A percentile compares a stretch with the other conserved stretches of the same genome.
Conservation (phyloP, 2,888 invertebrate genomes). For the Aromia moschata region DNA sequence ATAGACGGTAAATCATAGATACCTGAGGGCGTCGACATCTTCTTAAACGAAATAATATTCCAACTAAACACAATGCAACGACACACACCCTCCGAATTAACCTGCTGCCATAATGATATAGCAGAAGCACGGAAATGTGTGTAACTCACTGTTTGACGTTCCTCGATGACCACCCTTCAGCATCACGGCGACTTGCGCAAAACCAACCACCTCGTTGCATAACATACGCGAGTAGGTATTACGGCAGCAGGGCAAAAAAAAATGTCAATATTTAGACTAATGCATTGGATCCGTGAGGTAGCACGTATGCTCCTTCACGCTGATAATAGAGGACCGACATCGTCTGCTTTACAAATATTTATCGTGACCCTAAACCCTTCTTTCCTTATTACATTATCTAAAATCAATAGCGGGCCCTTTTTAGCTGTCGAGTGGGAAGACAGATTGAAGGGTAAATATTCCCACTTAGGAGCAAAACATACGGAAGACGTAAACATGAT, state of each 20-base stretch:
- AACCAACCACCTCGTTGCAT: conserved; percentile 5
- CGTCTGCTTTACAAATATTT: neutral
- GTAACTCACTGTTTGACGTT: conserved; percentile 1
- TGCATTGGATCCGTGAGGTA: neutral
- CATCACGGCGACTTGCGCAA: conserved; percentile 23
- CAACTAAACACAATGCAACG: conserved; percentile 17
- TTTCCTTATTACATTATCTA: neutral
- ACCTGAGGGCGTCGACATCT: conserved; percentile 8
- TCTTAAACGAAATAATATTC: conserved; percentile 24
- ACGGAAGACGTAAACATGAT: too few relatives aligned
- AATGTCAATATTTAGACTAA: neutral
- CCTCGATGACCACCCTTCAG: conserved; percentile 9
- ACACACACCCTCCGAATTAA: conserved; percentile 11
- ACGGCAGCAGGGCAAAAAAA: conserved; percentile 7
- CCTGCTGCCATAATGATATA: conserved; percentile 27
- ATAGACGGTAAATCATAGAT: neutral
- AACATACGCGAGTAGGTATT: conserved; percentile 8
- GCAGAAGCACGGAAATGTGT: conserved; percentile 19
- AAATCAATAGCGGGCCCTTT: conserved; percentile 17
- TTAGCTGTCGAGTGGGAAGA: too few relatives aligned
- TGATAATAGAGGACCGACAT: too few relatives aligned
- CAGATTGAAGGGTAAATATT: too few relatives aligned
- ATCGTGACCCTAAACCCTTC: neutral
- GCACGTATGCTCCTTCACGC: neutral
- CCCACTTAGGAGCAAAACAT: too few relatives aligned